phyloP scores from a whole-genome alignment of 2,113 vertebrate species.

The Gymnorhina tibicen region DNA sequence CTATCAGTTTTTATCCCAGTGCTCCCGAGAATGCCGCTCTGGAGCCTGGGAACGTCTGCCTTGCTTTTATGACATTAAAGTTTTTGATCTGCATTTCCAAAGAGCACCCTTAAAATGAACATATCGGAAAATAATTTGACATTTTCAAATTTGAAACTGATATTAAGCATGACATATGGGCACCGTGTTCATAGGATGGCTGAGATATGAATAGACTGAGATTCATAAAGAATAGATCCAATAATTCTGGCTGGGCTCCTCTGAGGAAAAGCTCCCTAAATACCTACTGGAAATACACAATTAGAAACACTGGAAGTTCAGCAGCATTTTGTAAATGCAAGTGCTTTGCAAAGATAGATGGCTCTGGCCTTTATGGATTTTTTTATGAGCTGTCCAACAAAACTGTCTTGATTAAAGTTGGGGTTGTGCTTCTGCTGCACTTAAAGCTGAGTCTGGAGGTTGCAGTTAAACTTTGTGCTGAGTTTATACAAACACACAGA shows the following conservation, averaged over 20 bases:
- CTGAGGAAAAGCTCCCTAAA: background rate
- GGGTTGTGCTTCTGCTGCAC: background rate
- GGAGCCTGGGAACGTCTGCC: background rate
- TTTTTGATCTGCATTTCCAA: background rate
- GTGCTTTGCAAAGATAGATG: background rate
- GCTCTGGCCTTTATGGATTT: background rate
- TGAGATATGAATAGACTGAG: background rate
- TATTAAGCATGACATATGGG: background rate
- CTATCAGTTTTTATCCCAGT: background rate
- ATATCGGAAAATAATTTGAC: background rate
- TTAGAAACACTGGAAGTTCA: background rate
- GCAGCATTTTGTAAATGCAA: background rate
- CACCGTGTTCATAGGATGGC: background rate
- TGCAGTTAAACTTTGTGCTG: background rate
- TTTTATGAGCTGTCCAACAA: background rate
- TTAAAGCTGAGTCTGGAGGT: background rate
- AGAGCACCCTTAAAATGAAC: background rate
- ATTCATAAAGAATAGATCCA: background rate
- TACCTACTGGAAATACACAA: background rate
- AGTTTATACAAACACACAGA: background rate
- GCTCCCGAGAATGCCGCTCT: background rate
- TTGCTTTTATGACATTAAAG: background rate
- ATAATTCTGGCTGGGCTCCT: background rate
- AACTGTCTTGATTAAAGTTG: background rate
- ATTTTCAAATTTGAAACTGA: background rate